These are phyloP conservation scores for Stegastes partitus DNA, from an alignment of 2,113 vertebrate genomes.

Conservation along the genomic window DNA sequence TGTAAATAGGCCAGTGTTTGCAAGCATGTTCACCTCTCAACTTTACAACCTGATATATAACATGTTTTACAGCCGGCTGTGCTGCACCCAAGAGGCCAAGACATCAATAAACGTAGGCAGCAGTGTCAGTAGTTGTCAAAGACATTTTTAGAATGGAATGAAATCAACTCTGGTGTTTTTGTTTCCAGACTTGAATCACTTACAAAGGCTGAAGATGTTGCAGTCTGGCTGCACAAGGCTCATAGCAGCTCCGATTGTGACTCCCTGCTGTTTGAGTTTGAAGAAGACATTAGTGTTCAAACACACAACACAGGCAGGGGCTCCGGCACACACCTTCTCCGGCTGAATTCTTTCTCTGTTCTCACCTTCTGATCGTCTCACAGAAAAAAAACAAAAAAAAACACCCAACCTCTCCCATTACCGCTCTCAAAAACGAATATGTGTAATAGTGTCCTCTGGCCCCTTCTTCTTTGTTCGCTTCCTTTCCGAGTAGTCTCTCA, in stretches of 20 bases:
- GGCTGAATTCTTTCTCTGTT: not conserved
- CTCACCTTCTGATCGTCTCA: not conserved
- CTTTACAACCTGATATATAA: no score
- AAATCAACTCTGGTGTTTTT: not conserved
- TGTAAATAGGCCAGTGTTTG: no score
- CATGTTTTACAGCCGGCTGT: no score
- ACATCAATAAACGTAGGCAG: no score
- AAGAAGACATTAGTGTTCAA: slow-evolving; percentile 3
- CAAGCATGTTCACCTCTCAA: no score
- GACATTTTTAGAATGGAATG: not conserved
- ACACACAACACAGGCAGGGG: not conserved
- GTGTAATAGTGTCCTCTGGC: slow-evolving; percentile 4
- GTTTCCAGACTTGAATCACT: slow-evolving; percentile 9
- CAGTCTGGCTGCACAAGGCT: not conserved
- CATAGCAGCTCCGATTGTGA: not conserved
- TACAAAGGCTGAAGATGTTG: not conserved
- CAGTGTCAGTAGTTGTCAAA: no score
- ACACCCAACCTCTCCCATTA: slow-evolving; percentile 9
- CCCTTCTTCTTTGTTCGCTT: slow-evolving; percentile 2
- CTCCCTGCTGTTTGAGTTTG: not conserved
- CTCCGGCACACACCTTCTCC: not conserved
- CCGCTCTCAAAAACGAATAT: slow-evolving; percentile 7
- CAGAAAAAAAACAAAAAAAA: no score
- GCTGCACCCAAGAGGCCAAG: no score
- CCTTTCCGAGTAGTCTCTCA: not conserved